A percentile compares a stretch with the other conserved stretches of the same genome.
Evolutionary conservation across 1,140 invertebrate genomes (phyloP).

Genomic region (Pararge aegeria): DNA sequence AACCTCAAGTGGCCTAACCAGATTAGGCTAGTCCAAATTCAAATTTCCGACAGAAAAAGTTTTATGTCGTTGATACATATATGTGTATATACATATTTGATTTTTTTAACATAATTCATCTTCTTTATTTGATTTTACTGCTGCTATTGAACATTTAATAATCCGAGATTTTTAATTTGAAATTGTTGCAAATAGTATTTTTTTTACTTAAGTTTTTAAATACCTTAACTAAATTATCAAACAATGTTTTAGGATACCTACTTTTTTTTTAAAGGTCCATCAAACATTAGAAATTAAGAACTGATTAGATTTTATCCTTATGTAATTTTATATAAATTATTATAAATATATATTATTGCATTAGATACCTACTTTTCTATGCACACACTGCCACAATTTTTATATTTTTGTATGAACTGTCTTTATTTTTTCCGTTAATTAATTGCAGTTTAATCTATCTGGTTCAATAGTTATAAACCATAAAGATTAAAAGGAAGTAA

Average conservation of each 20-base stretch:
- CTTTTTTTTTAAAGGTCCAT: neutral
- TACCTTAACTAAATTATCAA: neutral
- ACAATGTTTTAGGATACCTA: neutral
- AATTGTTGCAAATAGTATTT: neutral
- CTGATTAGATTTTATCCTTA: neutral
- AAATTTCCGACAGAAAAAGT: neutral
- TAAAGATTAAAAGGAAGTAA: too few relatives aligned
- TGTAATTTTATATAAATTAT: neutral
- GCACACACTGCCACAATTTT: slow-evolving; percentile 1
- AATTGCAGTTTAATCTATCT: neutral
- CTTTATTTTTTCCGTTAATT: neutral
- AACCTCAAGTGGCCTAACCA: neutral
- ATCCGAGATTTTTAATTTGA: too few relatives aligned
- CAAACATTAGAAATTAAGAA: slow-evolving; percentile 7
- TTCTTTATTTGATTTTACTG: too few relatives aligned
- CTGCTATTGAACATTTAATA: too few relatives aligned
- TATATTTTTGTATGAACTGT: neutral
- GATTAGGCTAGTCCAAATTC: neutral
- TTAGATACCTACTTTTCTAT: neutral
- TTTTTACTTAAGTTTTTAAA: neutral
- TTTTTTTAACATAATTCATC: neutral
- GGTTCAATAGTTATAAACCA: neutral
- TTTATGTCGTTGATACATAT: too few relatives aligned
- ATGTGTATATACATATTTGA: neutral
- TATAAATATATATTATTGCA: neutral